Conservation (phyloP, 2,888 invertebrate genomes). For the Malacosoma neustria region DNA sequence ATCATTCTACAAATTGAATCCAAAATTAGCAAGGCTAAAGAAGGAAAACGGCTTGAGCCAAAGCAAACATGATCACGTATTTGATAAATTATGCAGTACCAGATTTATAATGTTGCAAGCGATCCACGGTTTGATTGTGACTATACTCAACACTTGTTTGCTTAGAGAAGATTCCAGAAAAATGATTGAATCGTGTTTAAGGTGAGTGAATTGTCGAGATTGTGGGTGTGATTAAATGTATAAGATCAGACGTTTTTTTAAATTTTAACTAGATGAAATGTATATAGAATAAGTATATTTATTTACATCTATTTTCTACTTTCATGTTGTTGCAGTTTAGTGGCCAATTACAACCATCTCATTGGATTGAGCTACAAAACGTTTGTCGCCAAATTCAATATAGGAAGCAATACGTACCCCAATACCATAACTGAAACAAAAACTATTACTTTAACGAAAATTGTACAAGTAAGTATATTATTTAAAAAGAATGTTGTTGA, state of each 20-base stretch:
- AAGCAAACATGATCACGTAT: conserved; percentile 69
- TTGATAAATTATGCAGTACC: conserved; percentile 65
- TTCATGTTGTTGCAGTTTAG: conserved; percentile 64
- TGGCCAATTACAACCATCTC: conserved; percentile 77
- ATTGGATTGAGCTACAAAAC: conserved; percentile 75
- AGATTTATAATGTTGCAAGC: conserved; percentile 73
- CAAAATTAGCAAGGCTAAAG: conserved; percentile 60
- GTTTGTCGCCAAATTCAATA: conserved; percentile 71
- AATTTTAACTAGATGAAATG: no score
- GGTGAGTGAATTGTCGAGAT: no score
- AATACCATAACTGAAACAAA: conserved; percentile 80
- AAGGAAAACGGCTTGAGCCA: conserved; percentile 48
- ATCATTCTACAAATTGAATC: conserved; percentile 68
- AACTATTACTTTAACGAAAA: conserved; percentile 81
- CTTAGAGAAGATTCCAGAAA: conserved; percentile 75
- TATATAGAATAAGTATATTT: no score
- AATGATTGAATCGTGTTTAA: conserved; percentile 71
- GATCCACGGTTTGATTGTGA: conserved; percentile 66
- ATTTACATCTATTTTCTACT: no score
- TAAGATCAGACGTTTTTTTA: no score
- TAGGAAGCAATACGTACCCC: conserved; percentile 86
- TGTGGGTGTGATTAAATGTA: no score
- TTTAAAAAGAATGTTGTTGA: background rate
- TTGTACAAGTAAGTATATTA: conserved; percentile 77
- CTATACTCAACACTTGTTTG: conserved; percentile 66